Evolutionary conservation across 2,113 vertebrate genomes (phyloP).

Genomic region (Vidua macroura): DNA sequence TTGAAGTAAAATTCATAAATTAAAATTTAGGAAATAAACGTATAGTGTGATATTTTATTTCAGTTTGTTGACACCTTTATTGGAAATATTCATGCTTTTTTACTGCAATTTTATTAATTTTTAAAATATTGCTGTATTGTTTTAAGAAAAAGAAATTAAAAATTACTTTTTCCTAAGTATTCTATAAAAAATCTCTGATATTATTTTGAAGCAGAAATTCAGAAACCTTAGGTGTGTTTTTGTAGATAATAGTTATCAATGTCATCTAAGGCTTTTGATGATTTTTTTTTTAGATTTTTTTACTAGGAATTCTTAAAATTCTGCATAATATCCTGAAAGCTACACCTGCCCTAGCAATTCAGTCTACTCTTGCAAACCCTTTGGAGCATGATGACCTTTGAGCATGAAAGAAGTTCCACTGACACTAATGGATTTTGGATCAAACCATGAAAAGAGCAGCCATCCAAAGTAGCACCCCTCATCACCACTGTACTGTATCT

Average conservation of each 20-base stretch:
- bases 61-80: neutral
- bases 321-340: neutral
- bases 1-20: neutral
- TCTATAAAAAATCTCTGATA: neutral
- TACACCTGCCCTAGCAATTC: neutral
- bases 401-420: neutral
- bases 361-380: neutral
- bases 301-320: neutral
- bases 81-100: neutral
- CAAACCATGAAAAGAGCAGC: constrained; percentile 20
- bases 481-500: constrained; percentile 15
- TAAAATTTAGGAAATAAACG: neutral
- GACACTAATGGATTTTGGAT: constrained; percentile 6
- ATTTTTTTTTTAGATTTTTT: neutral
- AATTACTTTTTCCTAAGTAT: neutral
- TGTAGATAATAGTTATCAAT: neutral
- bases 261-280: neutral
- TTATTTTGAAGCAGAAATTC: neutral
- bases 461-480: constrained; percentile 32
- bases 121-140: neutral
- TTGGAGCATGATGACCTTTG: neutral
- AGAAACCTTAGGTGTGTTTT: neutral
- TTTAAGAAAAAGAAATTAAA: neutral
- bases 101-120: neutral
- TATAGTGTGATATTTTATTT: neutral